Evolutionary conservation across 2,797 vertebrate genomes (phyloP), one percentile per base, ranked within the genome.

Genomic region (Anableps anableps): DNA sequence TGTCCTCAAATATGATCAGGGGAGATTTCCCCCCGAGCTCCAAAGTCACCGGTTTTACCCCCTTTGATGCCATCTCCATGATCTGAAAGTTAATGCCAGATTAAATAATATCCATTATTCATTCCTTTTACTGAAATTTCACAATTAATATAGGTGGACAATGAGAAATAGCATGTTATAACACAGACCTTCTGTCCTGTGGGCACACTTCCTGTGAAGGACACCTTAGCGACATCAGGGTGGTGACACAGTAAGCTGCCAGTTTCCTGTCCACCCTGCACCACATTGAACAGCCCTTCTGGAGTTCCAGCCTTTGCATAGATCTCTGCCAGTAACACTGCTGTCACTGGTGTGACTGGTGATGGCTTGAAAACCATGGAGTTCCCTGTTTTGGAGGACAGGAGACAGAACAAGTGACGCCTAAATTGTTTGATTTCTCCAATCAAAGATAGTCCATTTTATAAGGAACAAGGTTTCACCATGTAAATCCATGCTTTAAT

Each of bases 1-100:
- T 95, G 73, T 99, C 98, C 0, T 97, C 91, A 87, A 99, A 99
- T 90, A 99, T 96, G 84, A 99, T 96, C 50, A 99, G 95, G 0
- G 98, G 98, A 70, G 98, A 99, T 89, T 99, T 99, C n/a, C 98
- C 98, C 1, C 99, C 98, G 0, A 99, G 97, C 91, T 99, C 99
- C 91, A 99, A 85, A 1, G 98, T 99, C 62, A 99, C 96, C 1
- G 97, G 97, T 86, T 99, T 99, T 81, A 99, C 90, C 9, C 97
- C 96, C 88, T 95, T 96, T 26, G 98, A 96, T 1, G 97, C 94
- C 97, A 96, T 96, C 92, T 97, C 97, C 98, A 99, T 98, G 82
- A 99, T 97, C 99, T 99, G 85, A 45, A 31, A 38, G 75, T 55
- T 9, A 64, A 76, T 53, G 50, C 51, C 19, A 78, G 16, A 74